Conservation (phyloP, 2,888 invertebrate species). For the Rhagophthalmus giganteus region DNA sequence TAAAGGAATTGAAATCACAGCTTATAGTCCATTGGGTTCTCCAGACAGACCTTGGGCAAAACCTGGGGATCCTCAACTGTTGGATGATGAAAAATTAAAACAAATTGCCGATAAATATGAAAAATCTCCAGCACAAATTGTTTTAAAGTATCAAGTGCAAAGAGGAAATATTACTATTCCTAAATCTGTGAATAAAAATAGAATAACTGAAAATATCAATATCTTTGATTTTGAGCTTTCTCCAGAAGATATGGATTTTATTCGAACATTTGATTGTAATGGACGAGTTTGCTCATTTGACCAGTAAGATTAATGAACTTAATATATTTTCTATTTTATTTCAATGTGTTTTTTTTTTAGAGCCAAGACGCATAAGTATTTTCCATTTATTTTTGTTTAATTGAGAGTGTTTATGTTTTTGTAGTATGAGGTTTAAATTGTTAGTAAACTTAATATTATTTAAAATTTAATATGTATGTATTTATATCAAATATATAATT, state of each 20-base stretch:
- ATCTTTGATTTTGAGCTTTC: conserved; percentile 75
- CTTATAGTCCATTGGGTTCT: conserved; percentile 83
- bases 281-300: conserved; percentile 60
- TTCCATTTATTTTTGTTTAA: too few relatives aligned
- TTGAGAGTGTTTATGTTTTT: too few relatives aligned
- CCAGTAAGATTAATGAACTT: conserved; percentile 61
- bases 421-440: too few relatives aligned
- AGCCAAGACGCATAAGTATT: conserved; percentile 8
- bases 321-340: neutral
- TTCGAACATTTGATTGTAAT: conserved; percentile 72
- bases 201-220: conserved; percentile 70
- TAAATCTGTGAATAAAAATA: conserved; percentile 74
- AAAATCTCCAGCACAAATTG: conserved; percentile 71
- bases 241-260: conserved; percentile 65
- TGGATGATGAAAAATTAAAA: conserved; percentile 73
- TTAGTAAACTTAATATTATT: too few relatives aligned
- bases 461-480: too few relatives aligned
- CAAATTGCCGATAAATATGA: conserved; percentile 65
- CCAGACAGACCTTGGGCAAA: conserved; percentile 82
- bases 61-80: conserved; percentile 69
- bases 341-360: neutral
- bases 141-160: conserved; percentile 68
- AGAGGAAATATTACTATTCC: conserved; percentile 76
- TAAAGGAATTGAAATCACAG: conserved; percentile 70
- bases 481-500: too few relatives aligned